A percentile compares a stretch with the other conserved stretches of the same genome.
phyloP scores from a whole-genome alignment of 2,888 invertebrate species.

The Hypomecis atomaria region DNA sequence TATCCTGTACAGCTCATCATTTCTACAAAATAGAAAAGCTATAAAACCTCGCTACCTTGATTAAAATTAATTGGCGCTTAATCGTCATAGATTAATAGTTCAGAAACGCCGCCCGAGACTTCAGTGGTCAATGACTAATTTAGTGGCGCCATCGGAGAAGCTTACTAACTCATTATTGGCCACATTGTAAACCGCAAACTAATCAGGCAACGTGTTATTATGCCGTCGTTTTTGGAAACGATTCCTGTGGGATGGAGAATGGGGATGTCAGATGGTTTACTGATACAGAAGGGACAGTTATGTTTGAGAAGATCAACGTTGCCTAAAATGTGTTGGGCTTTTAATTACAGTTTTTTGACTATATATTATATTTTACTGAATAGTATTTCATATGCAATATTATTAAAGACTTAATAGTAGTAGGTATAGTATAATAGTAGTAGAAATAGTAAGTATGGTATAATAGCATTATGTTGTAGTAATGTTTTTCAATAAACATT shows the following conservation, averaged over 20 bases:
- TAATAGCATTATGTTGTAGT: too few relatives aligned
- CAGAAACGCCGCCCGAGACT: constrained; percentile 47
- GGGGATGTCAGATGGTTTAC: constrained; percentile 51
- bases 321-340: too few relatives aligned
- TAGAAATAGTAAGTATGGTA: too few relatives aligned
- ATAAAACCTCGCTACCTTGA: constrained; percentile 32
- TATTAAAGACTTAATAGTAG: too few relatives aligned
- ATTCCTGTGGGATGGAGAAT: constrained; percentile 57
- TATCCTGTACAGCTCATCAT: constrained; percentile 3
- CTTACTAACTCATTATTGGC: constrained; percentile 44
- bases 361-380: too few relatives aligned
- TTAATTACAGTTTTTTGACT: too few relatives aligned
- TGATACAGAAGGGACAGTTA: constrained; percentile 4
- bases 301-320: not conserved
- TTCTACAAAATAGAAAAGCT: constrained; percentile 14
- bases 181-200: constrained; percentile 73
- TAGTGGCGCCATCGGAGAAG: constrained; percentile 71
- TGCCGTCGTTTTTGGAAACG: constrained; percentile 71
- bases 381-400: too few relatives aligned
- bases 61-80: constrained; percentile 39
- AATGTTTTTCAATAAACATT: too few relatives aligned
- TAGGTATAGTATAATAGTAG: too few relatives aligned
- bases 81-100: constrained; percentile 39
- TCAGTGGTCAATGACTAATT: constrained; percentile 67
- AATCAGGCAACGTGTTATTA: constrained; percentile 80